Conservation (phyloP, 2,888 invertebrate species). For the Pachydiplax longipennis region DNA sequence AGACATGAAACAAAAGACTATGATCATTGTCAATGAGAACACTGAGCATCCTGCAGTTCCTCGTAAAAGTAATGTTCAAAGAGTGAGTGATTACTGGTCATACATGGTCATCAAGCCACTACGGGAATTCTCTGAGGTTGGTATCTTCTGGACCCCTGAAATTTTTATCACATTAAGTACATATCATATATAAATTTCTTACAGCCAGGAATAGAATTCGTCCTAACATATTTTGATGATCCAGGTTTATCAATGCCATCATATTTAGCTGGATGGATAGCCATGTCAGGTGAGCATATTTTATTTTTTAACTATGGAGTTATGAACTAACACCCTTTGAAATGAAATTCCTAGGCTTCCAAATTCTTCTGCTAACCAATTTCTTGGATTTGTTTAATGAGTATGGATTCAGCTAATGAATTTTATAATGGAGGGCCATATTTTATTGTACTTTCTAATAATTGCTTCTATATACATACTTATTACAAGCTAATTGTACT, state of each 20-base stretch:
- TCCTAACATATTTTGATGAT: conserved; percentile 87
- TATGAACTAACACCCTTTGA: neutral
- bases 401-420: neutral
- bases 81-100: conserved; percentile 85
- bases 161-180: conserved; percentile 41
- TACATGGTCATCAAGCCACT: conserved; percentile 83
- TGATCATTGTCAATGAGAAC: conserved; percentile 73
- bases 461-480: too few relatives aligned
- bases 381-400: neutral
- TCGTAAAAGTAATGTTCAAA: conserved; percentile 69
- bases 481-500: too few relatives aligned
- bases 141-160: neutral
- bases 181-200: conserved; percentile 48
- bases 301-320: neutral
- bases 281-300: conserved; percentile 59
- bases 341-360: neutral
- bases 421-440: too few relatives aligned
- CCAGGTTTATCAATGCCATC: conserved; percentile 81
- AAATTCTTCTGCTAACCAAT: neutral
- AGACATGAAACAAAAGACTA: conserved; percentile 66
- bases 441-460: too few relatives aligned
- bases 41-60: conserved; percentile 77
- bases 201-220: conserved; percentile 79
- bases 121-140: conserved; percentile 64
- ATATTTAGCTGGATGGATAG: conserved; percentile 75